These are phyloP conservation scores for Eucera pruinosa DNA, from an alignment of 2,888 invertebrate genomes.

Conservation along the genomic window DNA sequence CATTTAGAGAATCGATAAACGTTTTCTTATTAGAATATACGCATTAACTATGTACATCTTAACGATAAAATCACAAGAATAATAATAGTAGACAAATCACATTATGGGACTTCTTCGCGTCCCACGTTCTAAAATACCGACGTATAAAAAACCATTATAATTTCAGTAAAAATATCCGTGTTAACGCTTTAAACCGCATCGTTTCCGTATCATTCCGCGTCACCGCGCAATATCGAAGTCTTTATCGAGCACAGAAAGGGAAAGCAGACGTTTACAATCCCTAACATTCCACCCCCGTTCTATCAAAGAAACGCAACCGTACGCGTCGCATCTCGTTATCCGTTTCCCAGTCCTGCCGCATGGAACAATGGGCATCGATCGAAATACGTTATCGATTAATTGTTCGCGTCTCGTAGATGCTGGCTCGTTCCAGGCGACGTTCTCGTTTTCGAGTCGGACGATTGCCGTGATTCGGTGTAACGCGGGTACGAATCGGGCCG, in stretches of 20 bases:
- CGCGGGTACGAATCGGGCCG: slow-evolving; percentile 21
- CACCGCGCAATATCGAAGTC: background rate
- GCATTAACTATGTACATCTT: too few relatives aligned
- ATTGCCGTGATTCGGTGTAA: slow-evolving; percentile 47
- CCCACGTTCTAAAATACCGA: too few relatives aligned
- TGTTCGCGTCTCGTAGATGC: slow-evolving; percentile 45
- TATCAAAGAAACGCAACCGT: slow-evolving; percentile 13
- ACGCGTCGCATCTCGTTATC: slow-evolving; percentile 17
- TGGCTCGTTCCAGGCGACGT: slow-evolving; percentile 41
- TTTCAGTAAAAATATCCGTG: too few relatives aligned
- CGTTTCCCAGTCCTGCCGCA: background rate
- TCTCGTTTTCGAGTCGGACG: slow-evolving; percentile 31
- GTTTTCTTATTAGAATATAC: slow-evolving; percentile 26
- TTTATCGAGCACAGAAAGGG: background rate
- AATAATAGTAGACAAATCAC: too few relatives aligned
- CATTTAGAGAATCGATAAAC: slow-evolving; percentile 90
- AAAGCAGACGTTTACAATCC: background rate
- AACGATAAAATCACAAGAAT: too few relatives aligned
- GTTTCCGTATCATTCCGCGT: too few relatives aligned
- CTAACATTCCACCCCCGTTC: background rate
- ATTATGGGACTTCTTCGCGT: too few relatives aligned
- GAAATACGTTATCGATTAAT: slow-evolving; percentile 61
- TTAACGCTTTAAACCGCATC: too few relatives aligned
- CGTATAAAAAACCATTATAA: too few relatives aligned
- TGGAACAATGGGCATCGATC: slow-evolving; percentile 41